A percentile compares a stretch with the other conserved stretches of the same genome.
Evolutionary conservation across 2,113 vertebrate genomes (phyloP).

Genomic region (Azemiops feae): DNA sequence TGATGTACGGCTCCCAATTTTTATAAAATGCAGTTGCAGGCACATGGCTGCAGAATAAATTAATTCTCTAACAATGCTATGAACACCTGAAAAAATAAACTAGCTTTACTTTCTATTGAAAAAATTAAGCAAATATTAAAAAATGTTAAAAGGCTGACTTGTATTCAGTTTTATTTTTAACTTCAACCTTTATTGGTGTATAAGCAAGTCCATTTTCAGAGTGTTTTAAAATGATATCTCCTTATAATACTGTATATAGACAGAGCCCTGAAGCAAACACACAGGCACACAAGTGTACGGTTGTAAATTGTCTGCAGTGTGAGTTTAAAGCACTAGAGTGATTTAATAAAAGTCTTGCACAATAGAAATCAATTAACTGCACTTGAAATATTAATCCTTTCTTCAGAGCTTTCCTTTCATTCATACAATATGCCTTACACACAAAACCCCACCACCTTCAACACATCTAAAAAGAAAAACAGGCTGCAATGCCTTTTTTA

Average conservation of each 20-base stretch:
- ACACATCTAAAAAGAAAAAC: slow-evolving; percentile 38
- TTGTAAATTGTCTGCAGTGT: background rate
- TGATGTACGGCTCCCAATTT: slow-evolving; percentile 18
- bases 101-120: slow-evolving; percentile 25
- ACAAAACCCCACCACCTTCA: background rate
- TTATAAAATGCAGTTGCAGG: slow-evolving; percentile 23
- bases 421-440: slow-evolving; percentile 23
- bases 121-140: slow-evolving; percentile 11
- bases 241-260: background rate
- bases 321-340: background rate
- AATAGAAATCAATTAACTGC: slow-evolving; percentile 43
- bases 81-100: slow-evolving; percentile 22
- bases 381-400: slow-evolving; percentile 50
- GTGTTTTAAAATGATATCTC: background rate
- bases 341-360: slow-evolving; percentile 48
- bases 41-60: background rate
- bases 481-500: background rate
- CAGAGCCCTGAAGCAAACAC: background rate
- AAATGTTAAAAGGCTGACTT: slow-evolving; percentile 17
- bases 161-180: slow-evolving; percentile 27
- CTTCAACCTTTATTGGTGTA: slow-evolving; percentile 41
- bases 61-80: slow-evolving; percentile 44
- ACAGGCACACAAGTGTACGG: slow-evolving; percentile 16
- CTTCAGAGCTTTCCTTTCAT: slow-evolving; percentile 13
- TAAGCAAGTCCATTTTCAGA: slow-evolving; percentile 9